Evolutionary conservation across 2,797 vertebrate genomes (phyloP).

Genomic region (Takifugu rubripes): DNA sequence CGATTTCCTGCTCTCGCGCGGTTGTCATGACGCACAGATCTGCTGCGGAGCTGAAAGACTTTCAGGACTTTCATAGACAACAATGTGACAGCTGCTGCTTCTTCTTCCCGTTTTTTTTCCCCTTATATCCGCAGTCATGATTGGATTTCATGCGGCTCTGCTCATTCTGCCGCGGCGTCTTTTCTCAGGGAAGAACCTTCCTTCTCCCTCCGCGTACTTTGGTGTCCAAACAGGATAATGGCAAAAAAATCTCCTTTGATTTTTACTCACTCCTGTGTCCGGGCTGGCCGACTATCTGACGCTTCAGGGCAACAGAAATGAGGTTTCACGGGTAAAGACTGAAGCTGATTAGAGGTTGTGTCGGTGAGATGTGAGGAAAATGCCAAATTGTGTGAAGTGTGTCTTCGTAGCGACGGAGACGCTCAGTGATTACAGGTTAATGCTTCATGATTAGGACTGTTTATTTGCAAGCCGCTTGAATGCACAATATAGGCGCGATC

Average conservation of each 20-base stretch:
- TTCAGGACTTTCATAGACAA: slow-evolving; percentile 38
- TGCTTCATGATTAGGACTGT: slow-evolving; percentile 12
- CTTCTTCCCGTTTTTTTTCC: slow-evolving; percentile 7
- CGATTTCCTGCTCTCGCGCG: not conserved
- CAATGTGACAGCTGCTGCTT: slow-evolving; percentile 42
- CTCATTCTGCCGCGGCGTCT: slow-evolving; percentile 56
- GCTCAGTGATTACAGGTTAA: slow-evolving; percentile 1
- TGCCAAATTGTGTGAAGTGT: slow-evolving; percentile 22
- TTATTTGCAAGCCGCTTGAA: slow-evolving; percentile 2
- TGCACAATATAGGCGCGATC: no score
- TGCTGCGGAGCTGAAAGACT: slow-evolving; percentile 34
- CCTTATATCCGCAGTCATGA: slow-evolving; percentile 26
- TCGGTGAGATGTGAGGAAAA: slow-evolving; percentile 42
- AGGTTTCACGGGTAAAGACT: slow-evolving; percentile 57
- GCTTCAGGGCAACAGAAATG: slow-evolving; percentile 50
- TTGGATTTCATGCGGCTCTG: slow-evolving; percentile 64
- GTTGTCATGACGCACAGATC: slow-evolving; percentile 22
- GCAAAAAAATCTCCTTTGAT: slow-evolving; percentile 54
- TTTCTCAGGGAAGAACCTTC: slow-evolving; percentile 33
- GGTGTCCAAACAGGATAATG: slow-evolving; percentile 52
- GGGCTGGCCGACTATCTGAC: slow-evolving; percentile 25
- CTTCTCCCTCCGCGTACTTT: slow-evolving; percentile 34
- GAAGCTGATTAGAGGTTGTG: slow-evolving; percentile 59
- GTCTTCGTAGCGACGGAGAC: no score
- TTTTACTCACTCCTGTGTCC: slow-evolving; percentile 50